phyloP scores from a whole-genome alignment of 2,113 vertebrate genomes.

The Nycticebus coucang region DNA sequence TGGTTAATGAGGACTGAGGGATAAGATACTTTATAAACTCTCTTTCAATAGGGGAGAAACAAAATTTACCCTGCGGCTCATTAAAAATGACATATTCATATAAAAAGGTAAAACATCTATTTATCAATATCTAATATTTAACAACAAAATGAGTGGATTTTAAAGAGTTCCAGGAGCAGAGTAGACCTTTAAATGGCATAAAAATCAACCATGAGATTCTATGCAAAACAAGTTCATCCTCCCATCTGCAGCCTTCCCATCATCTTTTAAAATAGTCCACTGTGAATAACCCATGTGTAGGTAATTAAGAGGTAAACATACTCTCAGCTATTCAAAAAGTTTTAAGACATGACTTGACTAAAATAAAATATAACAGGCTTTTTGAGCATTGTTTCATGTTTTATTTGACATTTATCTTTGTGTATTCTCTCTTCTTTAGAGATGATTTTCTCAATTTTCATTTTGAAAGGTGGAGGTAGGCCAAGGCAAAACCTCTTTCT shows the following conservation, averaged over 20 bases:
- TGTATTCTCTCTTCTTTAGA: neutral
- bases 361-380: conserved; percentile 20
- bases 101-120: neutral
- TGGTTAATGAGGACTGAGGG: neutral
- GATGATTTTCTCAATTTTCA: neutral
- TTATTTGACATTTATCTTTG: neutral
- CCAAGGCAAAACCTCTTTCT: conserved; percentile 2
- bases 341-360: neutral
- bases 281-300: neutral
- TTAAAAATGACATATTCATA: neutral
- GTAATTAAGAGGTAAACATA: neutral
- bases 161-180: conserved; percentile 5
- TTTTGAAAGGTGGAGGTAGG: neutral
- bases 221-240: neutral
- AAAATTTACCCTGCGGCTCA: neutral
- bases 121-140: conserved; percentile 37
- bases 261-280: neutral
- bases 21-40: neutral
- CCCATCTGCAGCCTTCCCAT: neutral
- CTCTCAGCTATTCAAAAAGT: neutral
- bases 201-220: neutral
- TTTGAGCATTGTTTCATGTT: neutral
- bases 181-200: conserved; percentile 2
- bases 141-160: neutral
- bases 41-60: neutral